A percentile compares a stretch with the other conserved stretches of the same genome.
Evolutionary conservation across 64 coral and sea anemone species (phyloP).

Genomic region (Astreopora myriophthalma): DNA sequence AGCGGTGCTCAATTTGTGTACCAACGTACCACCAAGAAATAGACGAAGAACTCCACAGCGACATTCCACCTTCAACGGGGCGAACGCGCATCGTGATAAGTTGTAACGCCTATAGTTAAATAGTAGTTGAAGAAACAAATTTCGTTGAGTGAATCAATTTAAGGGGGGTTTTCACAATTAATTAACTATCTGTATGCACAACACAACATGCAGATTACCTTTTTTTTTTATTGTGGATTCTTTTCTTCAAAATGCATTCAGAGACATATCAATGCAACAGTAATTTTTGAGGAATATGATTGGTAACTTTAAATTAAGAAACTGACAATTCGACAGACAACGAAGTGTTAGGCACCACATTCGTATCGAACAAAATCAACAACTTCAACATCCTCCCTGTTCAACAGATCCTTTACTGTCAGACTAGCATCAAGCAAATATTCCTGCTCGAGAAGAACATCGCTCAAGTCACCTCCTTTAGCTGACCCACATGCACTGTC

Average conservation of each 20-base stretch:
- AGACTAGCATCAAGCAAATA: slow-evolving; percentile 75
- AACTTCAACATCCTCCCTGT: slow-evolving; percentile 62
- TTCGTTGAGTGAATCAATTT: too few species aligned
- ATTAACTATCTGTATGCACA: too few species aligned
- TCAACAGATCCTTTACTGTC: slow-evolving; percentile 79
- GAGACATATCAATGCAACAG: not conserved
- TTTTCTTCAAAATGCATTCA: not conserved
- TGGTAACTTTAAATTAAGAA: too few species aligned
- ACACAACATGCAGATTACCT: too few species aligned
- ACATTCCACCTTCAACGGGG: too few species aligned
- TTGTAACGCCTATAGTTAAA: too few species aligned
- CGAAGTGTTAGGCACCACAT: slow-evolving; percentile 49
- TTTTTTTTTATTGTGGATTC: not conserved
- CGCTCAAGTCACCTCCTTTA: slow-evolving; percentile 45
- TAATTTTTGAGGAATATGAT: not conserved
- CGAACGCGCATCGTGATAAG: too few species aligned
- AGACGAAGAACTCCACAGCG: too few species aligned
- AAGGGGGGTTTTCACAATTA: too few species aligned
- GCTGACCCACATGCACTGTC: not conserved
- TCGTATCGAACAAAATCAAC: slow-evolving; percentile 96
- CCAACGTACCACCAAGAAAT: too few species aligned
- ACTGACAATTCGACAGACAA: not conserved
- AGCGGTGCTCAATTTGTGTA: too few species aligned
- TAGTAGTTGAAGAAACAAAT: too few species aligned
- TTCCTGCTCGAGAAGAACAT: slow-evolving; percentile 84